Conservation (phyloP, 2,888 invertebrate genomes). For the Creontiades dilutus region DNA sequence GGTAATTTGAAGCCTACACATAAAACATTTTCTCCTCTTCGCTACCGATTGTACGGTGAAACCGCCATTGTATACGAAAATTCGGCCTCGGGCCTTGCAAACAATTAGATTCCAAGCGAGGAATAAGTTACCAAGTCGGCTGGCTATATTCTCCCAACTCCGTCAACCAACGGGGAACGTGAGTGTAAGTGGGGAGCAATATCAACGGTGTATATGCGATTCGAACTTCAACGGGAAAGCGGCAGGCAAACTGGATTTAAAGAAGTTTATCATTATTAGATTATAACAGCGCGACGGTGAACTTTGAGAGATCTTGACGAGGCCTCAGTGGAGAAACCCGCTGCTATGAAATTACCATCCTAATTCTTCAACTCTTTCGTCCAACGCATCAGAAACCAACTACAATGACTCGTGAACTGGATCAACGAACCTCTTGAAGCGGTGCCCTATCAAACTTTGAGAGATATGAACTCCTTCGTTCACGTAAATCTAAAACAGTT, state of each 20-base stretch:
- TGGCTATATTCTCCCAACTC: not conserved
- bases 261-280: conserved; percentile 37
- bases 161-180: not conserved
- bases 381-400: not conserved
- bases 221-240: not conserved
- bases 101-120: conserved; percentile 24
- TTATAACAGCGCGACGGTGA: not conserved
- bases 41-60: not conserved
- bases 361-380: conserved; percentile 18
- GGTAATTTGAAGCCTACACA: not conserved
- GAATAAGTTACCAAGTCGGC: conserved; percentile 30
- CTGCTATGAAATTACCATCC: conserved; percentile 11
- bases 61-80: not conserved
- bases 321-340: not conserved
- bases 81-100: conserved; percentile 3
- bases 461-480: too few relatives aligned
- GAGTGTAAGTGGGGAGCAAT: conserved; percentile 12
- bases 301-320: not conserved
- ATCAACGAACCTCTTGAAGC: too few relatives aligned
- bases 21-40: not conserved
- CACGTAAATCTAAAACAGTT: too few relatives aligned
- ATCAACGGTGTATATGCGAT: not conserved
- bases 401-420: too few relatives aligned
- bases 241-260: not conserved
- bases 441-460: too few relatives aligned